phyloP scores from a whole-genome alignment of 1,140 invertebrate genomes.

The Sitophilus oryzae region DNA sequence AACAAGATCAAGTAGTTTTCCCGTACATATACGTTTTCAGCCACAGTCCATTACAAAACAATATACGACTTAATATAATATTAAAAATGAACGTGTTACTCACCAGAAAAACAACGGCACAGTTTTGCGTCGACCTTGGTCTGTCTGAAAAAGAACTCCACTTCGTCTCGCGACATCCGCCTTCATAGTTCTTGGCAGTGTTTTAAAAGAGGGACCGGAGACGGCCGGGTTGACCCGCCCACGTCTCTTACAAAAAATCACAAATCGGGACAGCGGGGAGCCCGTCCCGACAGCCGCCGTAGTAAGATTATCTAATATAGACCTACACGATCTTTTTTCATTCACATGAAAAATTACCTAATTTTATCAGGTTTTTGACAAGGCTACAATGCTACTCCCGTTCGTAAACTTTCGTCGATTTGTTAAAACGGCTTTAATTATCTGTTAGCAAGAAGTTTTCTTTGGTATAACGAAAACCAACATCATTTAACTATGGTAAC shows the following conservation, averaged over 20 bases:
- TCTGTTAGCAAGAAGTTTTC: not conserved
- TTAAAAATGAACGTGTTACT: not conserved
- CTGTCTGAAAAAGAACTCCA: not conserved
- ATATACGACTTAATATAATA: too few species aligned
- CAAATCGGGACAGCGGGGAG: constrained; percentile 5
- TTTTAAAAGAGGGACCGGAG: constrained; percentile 1
- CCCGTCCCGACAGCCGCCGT: not conserved
- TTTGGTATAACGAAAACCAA: too few species aligned
- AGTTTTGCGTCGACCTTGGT: not conserved
- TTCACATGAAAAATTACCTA: constrained; percentile 44
- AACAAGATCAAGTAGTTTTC: too few species aligned
- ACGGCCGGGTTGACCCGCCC: too few species aligned
- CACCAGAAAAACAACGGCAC: constrained; percentile 2
- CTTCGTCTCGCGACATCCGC: not conserved
- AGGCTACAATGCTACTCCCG: not conserved
- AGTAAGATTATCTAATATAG: constrained; percentile 46
- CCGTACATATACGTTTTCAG: too few species aligned
- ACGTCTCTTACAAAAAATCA: constrained; percentile 12
- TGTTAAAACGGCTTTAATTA: not conserved
- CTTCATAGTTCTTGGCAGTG: constrained; percentile 8
- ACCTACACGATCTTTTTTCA: constrained; percentile 45
- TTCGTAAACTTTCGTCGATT: not conserved
- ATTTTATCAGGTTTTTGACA: constrained; percentile 1
- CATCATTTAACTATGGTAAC: too few species aligned
- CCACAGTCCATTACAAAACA: too few species aligned